Evolutionary conservation across 2,797 vertebrate genomes (phyloP), one percentile per base, ranked within the genome.

Genomic region (Enteromius paludinosus): DNA sequence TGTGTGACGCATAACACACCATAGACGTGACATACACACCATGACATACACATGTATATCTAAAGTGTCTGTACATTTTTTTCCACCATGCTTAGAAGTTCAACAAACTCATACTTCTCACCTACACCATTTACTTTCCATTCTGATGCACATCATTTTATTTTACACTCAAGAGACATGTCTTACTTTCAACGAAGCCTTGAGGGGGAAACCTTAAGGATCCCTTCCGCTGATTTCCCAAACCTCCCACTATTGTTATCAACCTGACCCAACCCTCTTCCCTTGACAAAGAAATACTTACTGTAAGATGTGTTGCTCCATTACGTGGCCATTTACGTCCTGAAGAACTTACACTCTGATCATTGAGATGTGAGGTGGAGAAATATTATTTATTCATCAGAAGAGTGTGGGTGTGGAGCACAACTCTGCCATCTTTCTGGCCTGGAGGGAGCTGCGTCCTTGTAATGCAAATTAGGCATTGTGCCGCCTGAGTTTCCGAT

Each of bases 321-420:
- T 85, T 86, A 79, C 23, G 38, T 66, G 45, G 59, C 83, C 79
- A 72, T 86, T 83, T 85, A 78, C 72, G 49, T 82, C 78, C 64
- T 61, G 59, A 74, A 71, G 56, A 72, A 91, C 89, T 91, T 92
- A 83, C 87, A 47, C 47, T 91, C 85, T 88, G 90, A 90, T 87
- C 83, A 79, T 88, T 90, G 59, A 83, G 65, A 73, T 61, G 83
- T 20, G 0, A 73, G 14, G 25, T 86, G 30, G 88, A 87, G 82
- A 64, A 77, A 75, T 87, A 85, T 91, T 92, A 92, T 90, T 89
- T 90, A 92, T 93, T 91, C 86, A 92, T 91, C 87, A 90, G 91
- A 90, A 90, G 23, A 49, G 54, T 91, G 89, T 87, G 69, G 71
- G 80, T 35, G 56, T 88, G 81, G 87, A 87, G 78, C 75, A 87